These are phyloP conservation scores for Paracentrotus lividus DNA, from an alignment of 53 echinoderm and acorn worm genomes.

Conservation along the genomic window DNA sequence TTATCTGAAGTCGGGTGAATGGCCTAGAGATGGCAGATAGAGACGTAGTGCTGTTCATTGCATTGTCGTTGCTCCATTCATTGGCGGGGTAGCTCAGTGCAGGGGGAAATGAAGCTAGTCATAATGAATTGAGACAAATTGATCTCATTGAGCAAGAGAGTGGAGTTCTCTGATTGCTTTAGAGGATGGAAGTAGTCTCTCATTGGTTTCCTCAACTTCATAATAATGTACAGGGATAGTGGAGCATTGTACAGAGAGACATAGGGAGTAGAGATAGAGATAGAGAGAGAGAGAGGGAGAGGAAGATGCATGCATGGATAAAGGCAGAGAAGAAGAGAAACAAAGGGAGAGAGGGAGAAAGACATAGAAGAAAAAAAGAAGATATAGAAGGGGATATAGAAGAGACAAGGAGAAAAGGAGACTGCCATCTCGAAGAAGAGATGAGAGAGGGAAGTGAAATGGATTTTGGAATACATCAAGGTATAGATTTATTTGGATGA, in stretches of 20 bases:
- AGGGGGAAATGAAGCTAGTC: slow-evolving; percentile 45
- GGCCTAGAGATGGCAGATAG: not conserved
- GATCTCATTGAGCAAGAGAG: slow-evolving; percentile 44
- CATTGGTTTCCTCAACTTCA: not conserved
- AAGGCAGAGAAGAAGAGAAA: not conserved
- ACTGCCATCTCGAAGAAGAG: too few relatives aligned
- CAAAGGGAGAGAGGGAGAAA: not conserved
- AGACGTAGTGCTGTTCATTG: too few relatives aligned
- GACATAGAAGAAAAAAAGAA: not conserved
- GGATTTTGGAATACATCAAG: not conserved
- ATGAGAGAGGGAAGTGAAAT: not conserved
- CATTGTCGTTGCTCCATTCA: too few relatives aligned
- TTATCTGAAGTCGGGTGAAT: slow-evolving; percentile 15
- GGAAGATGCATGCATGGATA: not conserved
- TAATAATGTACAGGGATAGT: not conserved
- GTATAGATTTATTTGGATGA: not conserved
- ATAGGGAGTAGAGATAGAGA: not conserved
- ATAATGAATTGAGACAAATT: slow-evolving; percentile 60
- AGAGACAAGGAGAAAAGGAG: not conserved
- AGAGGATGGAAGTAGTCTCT: not conserved
- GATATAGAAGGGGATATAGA: not conserved
- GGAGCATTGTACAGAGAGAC: not conserved
- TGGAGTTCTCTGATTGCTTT: not conserved
- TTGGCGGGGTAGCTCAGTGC: not conserved
- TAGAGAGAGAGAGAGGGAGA: not conserved